Percentiles rank a stretch among this genome's conserved stretches.
Evolutionary conservation across 2,113 vertebrate species (phyloP).

Genomic region (cat (Felis catus)): DNA sequence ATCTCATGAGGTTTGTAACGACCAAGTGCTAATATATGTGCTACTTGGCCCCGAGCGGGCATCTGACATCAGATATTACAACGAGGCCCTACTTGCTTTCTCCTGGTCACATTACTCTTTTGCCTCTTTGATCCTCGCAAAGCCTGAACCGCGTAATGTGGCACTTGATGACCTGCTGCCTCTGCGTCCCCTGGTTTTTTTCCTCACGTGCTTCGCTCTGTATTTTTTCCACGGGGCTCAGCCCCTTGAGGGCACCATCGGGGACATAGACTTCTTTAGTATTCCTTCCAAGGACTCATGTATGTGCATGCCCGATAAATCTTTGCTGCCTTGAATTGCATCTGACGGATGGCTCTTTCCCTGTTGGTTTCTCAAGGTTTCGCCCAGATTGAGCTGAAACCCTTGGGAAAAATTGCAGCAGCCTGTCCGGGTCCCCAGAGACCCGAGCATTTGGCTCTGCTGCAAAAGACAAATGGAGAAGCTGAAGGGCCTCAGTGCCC

Average conservation of each 20-base stretch:
- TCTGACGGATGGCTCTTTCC: constrained; percentile 26
- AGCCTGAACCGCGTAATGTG: not conserved
- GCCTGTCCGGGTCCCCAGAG: not conserved
- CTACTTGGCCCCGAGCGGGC: not conserved
- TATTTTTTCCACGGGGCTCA: not conserved
- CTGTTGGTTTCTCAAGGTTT: constrained; percentile 37
- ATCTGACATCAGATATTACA: not conserved
- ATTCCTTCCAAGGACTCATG: not conserved
- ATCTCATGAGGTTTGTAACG: not conserved
- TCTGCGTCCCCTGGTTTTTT: not conserved
- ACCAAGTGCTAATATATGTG: not conserved
- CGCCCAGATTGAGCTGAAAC: constrained; percentile 3
- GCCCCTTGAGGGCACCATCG: not conserved
- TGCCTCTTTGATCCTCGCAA: not conserved
- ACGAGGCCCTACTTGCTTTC: not conserved
- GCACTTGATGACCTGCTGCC: not conserved
- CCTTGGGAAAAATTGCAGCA: not conserved
- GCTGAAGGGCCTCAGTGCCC: not conserved
- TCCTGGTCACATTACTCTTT: not conserved
- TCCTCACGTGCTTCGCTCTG: not conserved
- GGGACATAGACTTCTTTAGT: not conserved
- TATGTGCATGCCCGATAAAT: not conserved
- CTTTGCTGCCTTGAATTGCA: not conserved
- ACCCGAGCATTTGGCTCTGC: not conserved
- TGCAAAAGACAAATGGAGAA: constrained; percentile 36